phyloP scores from a whole-genome alignment of 2,888 invertebrate genomes.

The Xestoiulus laeticollis region DNA sequence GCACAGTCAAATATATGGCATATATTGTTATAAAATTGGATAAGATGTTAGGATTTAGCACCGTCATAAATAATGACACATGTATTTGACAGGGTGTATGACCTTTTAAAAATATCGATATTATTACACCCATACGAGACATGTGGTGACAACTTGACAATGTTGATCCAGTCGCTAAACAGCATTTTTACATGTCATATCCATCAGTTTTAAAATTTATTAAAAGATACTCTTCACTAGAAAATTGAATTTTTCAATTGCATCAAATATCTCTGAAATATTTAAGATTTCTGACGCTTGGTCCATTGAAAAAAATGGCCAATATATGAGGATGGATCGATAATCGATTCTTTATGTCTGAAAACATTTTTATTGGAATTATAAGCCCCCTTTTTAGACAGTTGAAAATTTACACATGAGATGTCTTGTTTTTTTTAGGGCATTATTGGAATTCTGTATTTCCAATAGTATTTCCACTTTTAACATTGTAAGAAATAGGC shows the following conservation, averaged over 20 bases:
- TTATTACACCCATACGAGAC: no score
- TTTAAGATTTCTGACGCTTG: not conserved
- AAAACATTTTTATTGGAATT: not conserved
- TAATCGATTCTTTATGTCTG: not conserved
- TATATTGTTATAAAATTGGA: no score
- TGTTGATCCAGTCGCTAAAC: not conserved
- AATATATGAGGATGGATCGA: not conserved
- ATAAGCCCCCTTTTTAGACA: not conserved
- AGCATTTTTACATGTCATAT: not conserved
- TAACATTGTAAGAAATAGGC: no score
- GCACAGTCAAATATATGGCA: no score
- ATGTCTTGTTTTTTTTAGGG: no score
- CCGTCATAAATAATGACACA: not conserved
- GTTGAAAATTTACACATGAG: no score
- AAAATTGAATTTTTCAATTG: slow-evolving; percentile 8
- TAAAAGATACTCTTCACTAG: not conserved
- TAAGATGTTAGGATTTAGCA: no score
- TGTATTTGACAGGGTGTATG: not conserved
- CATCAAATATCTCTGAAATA: not conserved
- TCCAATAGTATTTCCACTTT: no score
- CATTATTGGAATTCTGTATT: no score
- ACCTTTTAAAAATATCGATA: no score
- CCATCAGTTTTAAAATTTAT: not conserved
- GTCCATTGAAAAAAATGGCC: not conserved
- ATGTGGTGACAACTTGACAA: not conserved